Percentiles rank a stretch among this genome's conserved stretches.
Evolutionary conservation across 2,113 vertebrate genomes (phyloP).

Genomic region (Myanophis thanlyinensis): DNA sequence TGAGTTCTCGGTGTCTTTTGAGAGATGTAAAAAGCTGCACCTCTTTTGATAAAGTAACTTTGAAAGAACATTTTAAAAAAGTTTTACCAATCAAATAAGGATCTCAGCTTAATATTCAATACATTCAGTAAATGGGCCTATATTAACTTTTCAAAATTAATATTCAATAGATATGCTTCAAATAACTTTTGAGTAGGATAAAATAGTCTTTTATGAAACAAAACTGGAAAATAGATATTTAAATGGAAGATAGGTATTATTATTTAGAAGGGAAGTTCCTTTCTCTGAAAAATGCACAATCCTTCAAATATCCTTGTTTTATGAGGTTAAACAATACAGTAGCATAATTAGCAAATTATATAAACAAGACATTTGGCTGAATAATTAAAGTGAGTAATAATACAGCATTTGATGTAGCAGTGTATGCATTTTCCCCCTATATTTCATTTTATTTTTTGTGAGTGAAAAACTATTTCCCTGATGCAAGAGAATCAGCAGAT

Average conservation of each 20-base stretch:
- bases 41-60: neutral
- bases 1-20: conserved; percentile 19
- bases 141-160: neutral
- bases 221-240: neutral
- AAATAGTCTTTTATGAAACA: neutral
- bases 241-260: conserved; percentile 10
- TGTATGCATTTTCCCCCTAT: neutral
- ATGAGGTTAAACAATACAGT: conserved; percentile 13
- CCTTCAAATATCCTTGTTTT: neutral
- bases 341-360: neutral
- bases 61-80: neutral
- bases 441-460: neutral
- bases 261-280: conserved; percentile 19
- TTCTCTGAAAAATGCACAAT: conserved; percentile 32
- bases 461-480: neutral
- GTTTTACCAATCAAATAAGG: neutral
- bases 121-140: neutral
- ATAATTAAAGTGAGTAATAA: conserved; percentile 41
- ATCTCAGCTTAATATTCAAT: conserved; percentile 39
- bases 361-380: conserved; percentile 2
- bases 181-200: conserved; percentile 36
- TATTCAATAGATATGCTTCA: neutral
- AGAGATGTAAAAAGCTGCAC: neutral
- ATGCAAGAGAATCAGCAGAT: conserved; percentile 28
- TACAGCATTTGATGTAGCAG: conserved; percentile 9